These are phyloP conservation scores for Suillia variegata DNA, from an alignment of 2,888 invertebrate genomes.

Conservation along the genomic window DNA sequence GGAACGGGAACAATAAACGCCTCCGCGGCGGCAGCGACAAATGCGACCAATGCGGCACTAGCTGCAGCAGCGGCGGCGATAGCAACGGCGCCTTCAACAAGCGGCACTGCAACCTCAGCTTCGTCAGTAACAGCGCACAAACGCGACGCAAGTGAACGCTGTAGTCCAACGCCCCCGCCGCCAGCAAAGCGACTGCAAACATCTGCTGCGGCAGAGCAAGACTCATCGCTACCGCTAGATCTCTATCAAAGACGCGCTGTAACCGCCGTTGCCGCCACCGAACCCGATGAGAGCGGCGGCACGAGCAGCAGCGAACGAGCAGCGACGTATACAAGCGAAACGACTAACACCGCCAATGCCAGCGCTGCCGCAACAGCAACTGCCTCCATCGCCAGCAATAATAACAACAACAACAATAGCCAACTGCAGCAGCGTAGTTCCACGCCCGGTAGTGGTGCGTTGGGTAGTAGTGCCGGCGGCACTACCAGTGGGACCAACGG, in stretches of 20 bases:
- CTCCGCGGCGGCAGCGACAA: slow-evolving; percentile 33
- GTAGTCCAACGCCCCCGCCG: slow-evolving; percentile 58
- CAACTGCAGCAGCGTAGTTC: slow-evolving; percentile 30
- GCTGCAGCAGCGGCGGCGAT: slow-evolving; percentile 54
- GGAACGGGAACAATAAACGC: slow-evolving; percentile 25
- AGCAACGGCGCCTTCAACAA: no score
- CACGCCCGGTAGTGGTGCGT: slow-evolving; percentile 17
- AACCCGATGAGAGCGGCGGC: slow-evolving; percentile 24
- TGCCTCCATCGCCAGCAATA: slow-evolving; percentile 28
- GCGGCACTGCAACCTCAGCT: slow-evolving; percentile 53
- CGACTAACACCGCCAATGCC: slow-evolving; percentile 37
- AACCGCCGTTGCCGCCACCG: no score
- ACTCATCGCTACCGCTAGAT: slow-evolving; percentile 57
- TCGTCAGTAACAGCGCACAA: slow-evolving; percentile 41
- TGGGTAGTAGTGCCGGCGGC: neutral
- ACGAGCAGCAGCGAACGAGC: slow-evolving; percentile 25
- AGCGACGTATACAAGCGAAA: slow-evolving; percentile 23
- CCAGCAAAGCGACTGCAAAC: slow-evolving; percentile 48
- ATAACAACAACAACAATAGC: slow-evolving; percentile 23
- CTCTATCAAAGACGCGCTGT: slow-evolving; percentile 60
- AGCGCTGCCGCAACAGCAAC: slow-evolving; percentile 37
- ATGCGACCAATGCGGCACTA: slow-evolving; percentile 38
- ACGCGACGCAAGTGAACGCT: slow-evolving; percentile 53
- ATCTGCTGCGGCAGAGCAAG: slow-evolving; percentile 30
- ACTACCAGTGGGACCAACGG: slow-evolving; percentile 28